Base-by-base conservation (phyloP, 1,140 invertebrate species). In the Ericerus pela region DNA sequence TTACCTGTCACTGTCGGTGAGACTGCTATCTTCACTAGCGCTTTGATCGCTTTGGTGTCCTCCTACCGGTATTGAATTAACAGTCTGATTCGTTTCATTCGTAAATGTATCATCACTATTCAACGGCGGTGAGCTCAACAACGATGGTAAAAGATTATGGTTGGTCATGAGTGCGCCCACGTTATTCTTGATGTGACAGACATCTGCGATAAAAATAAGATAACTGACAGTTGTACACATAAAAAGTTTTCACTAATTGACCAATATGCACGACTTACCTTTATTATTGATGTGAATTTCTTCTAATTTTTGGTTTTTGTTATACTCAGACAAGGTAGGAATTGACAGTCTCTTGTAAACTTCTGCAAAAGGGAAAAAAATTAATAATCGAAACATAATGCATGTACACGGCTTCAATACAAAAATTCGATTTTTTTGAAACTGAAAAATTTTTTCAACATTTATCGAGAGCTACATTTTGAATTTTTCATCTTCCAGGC, bases 1-100 rank as follows among this genome's bases (percentile, higher is more conserved):
- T 62, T 61, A 69, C 66, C 73, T 66, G 54, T 86, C 83, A 59
- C 82, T 82, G 62, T 85, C 82, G 57, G 82, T 85, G 16, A 85
- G 70, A 64, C 81, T 84, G 62, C 81, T 84, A 65, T 86, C 84
- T 65, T 86, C 84, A 64, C 79, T 84, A 62, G 81, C 81, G 67
- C 81, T 85, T 61, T 81, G 79, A 62, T 78, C 76, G 56, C 58
- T 55, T 41, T 33, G 33, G 26, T 54, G 53, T 3, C 47, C 52
- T 41, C 57, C 52, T 27, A 27, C 36, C 12, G 30, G 30, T 31
- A 24, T 47, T 2, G 29, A 11, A 10, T 41, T 38, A 18, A 30
- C 24, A 53, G 30, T 33, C 36, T 43, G 31, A 22, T 58, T 53
- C 12, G 53, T 37, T 26, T 38, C 8, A 33, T 36, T 54, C 0